Conservation (phyloP, 2,888 invertebrate genomes). For the Opisthograptis luteolata region DNA sequence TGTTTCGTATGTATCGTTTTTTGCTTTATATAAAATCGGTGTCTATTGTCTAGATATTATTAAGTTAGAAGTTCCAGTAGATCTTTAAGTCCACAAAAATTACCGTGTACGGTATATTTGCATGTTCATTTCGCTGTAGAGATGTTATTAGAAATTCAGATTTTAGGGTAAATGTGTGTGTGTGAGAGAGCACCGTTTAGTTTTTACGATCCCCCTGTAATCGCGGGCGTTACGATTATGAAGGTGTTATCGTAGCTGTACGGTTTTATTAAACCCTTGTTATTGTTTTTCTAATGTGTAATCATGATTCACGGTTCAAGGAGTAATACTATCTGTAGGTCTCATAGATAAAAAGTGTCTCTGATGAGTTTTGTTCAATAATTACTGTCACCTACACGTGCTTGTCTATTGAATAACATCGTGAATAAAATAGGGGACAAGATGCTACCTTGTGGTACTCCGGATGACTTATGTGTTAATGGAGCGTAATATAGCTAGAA, state of each 20-base stretch:
- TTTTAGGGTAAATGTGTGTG: conserved; percentile 56
- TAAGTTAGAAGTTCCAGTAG: conserved; percentile 51
- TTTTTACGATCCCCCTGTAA: conserved; percentile 63
- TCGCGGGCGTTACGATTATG: conserved; percentile 46
- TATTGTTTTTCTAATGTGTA: neutral
- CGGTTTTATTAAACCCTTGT: conserved; percentile 35
- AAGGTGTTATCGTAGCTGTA: conserved; percentile 43
- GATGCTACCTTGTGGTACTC: too few relatives aligned
- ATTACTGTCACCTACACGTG: too few relatives aligned
- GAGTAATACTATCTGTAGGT: neutral
- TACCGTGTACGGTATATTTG: conserved; percentile 69
- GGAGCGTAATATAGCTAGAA: too few relatives aligned
- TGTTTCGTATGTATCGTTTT: too few relatives aligned
- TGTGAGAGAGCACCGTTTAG: conserved; percentile 59
- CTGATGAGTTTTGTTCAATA: neutral
- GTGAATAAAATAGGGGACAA: too few relatives aligned
- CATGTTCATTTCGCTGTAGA: conserved; percentile 70
- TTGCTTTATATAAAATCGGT: too few relatives aligned
- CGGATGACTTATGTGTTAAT: too few relatives aligned
- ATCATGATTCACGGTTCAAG: too few relatives aligned
- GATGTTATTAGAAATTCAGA: conserved; percentile 79
- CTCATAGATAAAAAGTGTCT: neutral
- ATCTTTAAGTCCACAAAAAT: conserved; percentile 51
- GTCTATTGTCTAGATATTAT: too few relatives aligned
- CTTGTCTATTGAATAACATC: too few relatives aligned